Conservation (phyloP, 92 coral and sea anemone genomes). For the Zoanthus gigantus region DNA sequence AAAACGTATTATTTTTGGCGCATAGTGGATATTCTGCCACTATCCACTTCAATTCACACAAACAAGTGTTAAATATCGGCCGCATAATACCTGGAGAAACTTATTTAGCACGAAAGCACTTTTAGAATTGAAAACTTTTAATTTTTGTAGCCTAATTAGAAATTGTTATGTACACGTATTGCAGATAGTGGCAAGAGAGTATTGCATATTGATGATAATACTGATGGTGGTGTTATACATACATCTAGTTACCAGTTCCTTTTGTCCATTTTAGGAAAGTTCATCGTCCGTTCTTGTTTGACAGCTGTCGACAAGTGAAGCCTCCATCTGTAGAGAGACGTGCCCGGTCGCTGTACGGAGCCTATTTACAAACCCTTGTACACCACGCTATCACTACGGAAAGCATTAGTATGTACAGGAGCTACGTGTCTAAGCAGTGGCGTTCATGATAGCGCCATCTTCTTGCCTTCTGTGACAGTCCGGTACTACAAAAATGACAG, state of each 20-base stretch:
- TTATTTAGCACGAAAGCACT: too few species aligned
- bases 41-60: too few species aligned
- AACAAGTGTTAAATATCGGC: too few species aligned
- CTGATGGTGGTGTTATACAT: neutral
- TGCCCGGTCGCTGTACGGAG: constrained; percentile 65
- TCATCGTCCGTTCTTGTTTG: constrained; percentile 74
- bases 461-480: too few species aligned
- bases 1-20: too few species aligned
- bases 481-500: too few species aligned
- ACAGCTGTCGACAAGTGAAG: constrained; percentile 71
- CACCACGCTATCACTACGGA: constrained; percentile 66
- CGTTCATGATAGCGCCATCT: constrained; percentile 17
- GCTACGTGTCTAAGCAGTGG: constrained; percentile 59
- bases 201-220: neutral
- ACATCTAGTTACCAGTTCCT: neutral
- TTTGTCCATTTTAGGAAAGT: constrained; percentile 56
- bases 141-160: neutral
- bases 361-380: constrained; percentile 68
- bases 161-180: neutral
- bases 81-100: too few species aligned
- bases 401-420: constrained; percentile 53
- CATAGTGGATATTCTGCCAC: too few species aligned
- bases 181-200: neutral
- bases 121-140: too few species aligned
- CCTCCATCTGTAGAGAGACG: constrained; percentile 76